Conservation (phyloP, 2,797 vertebrate genomes). For the Tiaroga cobitis region DNA sequence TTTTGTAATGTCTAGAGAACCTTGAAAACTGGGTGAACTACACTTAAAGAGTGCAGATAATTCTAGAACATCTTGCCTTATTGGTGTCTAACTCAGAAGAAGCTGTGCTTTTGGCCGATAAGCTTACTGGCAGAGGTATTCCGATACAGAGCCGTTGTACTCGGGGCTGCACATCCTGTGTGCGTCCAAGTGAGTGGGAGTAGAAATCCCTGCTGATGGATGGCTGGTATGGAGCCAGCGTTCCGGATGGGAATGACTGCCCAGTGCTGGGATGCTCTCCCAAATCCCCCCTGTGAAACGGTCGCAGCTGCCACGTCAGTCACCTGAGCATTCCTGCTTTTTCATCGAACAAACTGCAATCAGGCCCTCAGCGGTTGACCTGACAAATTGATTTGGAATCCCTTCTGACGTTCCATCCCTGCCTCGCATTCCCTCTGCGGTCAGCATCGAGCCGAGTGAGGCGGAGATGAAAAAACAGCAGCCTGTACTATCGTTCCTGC, state of each 20-base stretch:
- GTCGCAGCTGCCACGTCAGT: constrained; percentile 78
- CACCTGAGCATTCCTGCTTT: constrained; percentile 69
- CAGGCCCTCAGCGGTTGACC: constrained; percentile 69
- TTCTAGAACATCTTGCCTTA: neutral
- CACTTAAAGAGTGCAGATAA: neutral
- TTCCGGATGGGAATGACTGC: constrained; percentile 64
- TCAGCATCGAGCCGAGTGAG: constrained; percentile 57
- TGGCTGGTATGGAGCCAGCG: constrained; percentile 67
- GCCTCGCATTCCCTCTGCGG: constrained; percentile 55
- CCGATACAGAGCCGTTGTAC: constrained; percentile 31
- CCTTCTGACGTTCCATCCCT: constrained; percentile 69
- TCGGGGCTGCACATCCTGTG: constrained; percentile 69
- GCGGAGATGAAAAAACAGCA: constrained; percentile 52
- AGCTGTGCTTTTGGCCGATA: constrained; percentile 70
- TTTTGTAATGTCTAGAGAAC: neutral
- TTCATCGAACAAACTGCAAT: constrained; percentile 73
- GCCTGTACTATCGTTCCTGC: neutral
- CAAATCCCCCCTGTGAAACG: constrained; percentile 70
- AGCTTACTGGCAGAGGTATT: constrained; percentile 10
- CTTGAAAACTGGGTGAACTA: neutral
- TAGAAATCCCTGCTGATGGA: constrained; percentile 76
- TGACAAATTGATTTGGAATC: constrained; percentile 80
- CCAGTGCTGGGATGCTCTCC: constrained; percentile 67
- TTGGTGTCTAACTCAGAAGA: constrained; percentile 58
- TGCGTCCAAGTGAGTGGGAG: constrained; percentile 70